Conservation (phyloP, 1,140 invertebrate genomes). For the Lepidurus packardi region DNA sequence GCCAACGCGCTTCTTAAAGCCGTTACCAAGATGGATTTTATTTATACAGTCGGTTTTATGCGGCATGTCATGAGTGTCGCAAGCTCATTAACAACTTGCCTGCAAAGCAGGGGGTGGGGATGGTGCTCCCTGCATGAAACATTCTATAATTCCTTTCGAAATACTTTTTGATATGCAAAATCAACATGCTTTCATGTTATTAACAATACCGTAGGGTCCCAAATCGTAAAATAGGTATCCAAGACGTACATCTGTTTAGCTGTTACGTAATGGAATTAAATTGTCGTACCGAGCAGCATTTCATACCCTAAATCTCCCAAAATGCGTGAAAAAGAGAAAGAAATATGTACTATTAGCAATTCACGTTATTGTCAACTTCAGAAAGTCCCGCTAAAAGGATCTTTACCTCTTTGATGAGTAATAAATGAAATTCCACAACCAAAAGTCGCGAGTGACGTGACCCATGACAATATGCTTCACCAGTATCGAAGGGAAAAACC, state of each 20-base stretch:
- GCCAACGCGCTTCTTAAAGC: no score
- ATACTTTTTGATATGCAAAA: no score
- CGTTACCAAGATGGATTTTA: no score
- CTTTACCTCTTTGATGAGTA: conserved; percentile 74
- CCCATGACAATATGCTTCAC: conserved; percentile 85
- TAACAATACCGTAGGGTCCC: conserved; percentile 66
- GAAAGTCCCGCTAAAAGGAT: conserved; percentile 26
- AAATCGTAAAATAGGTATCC: conserved; percentile 96
- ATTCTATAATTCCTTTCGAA: no score
- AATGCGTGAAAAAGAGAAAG: conserved; percentile 34
- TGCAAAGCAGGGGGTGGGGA: conserved; percentile 31
- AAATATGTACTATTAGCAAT: not conserved
- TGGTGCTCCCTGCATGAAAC: not conserved
- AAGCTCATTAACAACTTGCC: no score
- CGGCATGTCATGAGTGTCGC: no score
- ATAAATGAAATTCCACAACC: conserved; percentile 94
- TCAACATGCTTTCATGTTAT: not conserved
- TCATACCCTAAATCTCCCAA: conserved; percentile 62
- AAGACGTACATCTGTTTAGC: conserved; percentile 93
- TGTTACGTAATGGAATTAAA: conserved; percentile 93
- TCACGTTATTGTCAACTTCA: not conserved
- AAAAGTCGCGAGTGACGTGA: conserved; percentile 71
- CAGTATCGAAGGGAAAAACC: conserved; percentile 90
- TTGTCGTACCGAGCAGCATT: conserved; percentile 90
- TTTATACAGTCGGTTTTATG: no score